phyloP scores from a whole-genome alignment of 2,113 vertebrate species.

The Salvelinus alpinus region DNA sequence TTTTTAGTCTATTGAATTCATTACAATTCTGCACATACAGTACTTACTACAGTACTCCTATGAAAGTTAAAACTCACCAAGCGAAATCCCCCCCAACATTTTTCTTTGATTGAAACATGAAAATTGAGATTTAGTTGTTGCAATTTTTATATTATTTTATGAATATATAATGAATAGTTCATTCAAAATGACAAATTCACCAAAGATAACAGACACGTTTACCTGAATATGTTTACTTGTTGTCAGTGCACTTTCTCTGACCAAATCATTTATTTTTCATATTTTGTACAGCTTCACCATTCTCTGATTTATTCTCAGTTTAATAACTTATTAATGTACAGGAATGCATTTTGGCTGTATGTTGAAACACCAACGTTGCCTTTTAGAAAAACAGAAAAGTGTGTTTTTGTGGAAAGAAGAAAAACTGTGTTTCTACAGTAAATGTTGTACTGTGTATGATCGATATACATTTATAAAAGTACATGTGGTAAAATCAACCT shows the following conservation, averaged over 20 bases:
- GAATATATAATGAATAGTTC: constrained; percentile 12
- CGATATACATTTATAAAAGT: constrained; percentile 48
- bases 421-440: constrained; percentile 36
- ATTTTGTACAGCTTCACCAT: constrained; percentile 34
- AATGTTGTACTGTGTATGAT: constrained; percentile 35
- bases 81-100: too few relatives aligned
- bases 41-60: neutral
- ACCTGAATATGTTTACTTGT: constrained; percentile 36
- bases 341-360: constrained; percentile 18
- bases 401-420: constrained; percentile 29
- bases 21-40: neutral
- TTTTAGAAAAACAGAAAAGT: constrained; percentile 47
- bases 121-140: too few relatives aligned
- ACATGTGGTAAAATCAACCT: constrained; percentile 26
- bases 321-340: constrained; percentile 26
- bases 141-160: neutral
- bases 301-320: constrained; percentile 32
- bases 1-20: neutral
- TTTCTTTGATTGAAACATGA: too few relatives aligned
- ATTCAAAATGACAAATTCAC: constrained; percentile 36
- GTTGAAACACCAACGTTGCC: constrained; percentile 62
- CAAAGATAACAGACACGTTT: constrained; percentile 55
- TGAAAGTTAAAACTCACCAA: neutral
- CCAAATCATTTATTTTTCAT: neutral
- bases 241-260: constrained; percentile 33